phyloP scores from a whole-genome alignment of 1,140 invertebrate species.

The Tribolium madens region DNA sequence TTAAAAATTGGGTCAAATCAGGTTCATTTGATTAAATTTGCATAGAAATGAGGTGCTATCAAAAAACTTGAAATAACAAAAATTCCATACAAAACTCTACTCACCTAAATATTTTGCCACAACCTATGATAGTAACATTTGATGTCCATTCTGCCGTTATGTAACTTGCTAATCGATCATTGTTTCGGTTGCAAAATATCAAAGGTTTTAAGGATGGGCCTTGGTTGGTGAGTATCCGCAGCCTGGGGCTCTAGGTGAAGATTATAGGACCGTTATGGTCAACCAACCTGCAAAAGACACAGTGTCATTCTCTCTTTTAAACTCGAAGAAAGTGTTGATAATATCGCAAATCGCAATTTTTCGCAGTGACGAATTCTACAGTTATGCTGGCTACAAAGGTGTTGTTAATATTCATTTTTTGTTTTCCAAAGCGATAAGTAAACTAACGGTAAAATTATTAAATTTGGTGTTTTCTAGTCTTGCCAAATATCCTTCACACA shows the following conservation, averaged over 20 bases:
- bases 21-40: background rate
- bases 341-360: slow-evolving; percentile 13
- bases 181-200: background rate
- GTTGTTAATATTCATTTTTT: background rate
- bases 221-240: background rate
- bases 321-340: slow-evolving; percentile 14
- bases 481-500: slow-evolving; percentile 9
- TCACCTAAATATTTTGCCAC: slow-evolving; percentile 22
- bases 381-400: slow-evolving; percentile 5
- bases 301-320: slow-evolving; percentile 22
- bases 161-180: background rate
- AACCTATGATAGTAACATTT: background rate
- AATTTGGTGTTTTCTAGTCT: background rate
- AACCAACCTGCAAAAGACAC: slow-evolving; percentile 24
- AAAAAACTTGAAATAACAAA: background rate
- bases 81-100: background rate
- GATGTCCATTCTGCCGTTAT: slow-evolving; percentile 4
- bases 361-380: background rate
- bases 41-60: background rate
- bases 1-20: slow-evolving; percentile 10
- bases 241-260: slow-evolving; percentile 27
- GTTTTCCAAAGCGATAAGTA: background rate
- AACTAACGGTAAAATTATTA: background rate
- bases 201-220: slow-evolving; percentile 5
- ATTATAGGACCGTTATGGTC: slow-evolving; percentile 30